These are phyloP conservation scores for Bedellia somnulentella DNA, from an alignment of 2,888 invertebrate species.

Conservation along the genomic window DNA sequence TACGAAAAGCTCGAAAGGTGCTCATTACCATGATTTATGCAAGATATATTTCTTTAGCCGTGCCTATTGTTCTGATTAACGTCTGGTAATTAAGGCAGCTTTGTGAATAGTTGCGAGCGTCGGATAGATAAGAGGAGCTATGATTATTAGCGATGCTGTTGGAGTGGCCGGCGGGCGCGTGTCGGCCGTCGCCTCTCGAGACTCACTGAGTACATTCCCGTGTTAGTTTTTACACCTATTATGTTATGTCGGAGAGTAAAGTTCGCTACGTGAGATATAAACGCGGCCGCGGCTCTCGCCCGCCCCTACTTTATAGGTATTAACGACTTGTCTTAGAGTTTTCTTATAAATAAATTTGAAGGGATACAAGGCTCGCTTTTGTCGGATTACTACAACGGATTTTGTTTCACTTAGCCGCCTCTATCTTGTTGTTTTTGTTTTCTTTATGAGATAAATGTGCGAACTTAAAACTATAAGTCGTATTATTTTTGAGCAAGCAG, in stretches of 20 bases:
- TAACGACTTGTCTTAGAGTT: slow-evolving; percentile 63
- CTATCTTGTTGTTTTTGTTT: slow-evolving; percentile 35
- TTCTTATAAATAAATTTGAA: slow-evolving; percentile 64
- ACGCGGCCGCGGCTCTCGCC: slow-evolving; percentile 60
- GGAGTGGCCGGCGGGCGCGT: slow-evolving; percentile 11
- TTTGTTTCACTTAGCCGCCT: slow-evolving; percentile 60
- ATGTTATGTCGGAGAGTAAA: slow-evolving; percentile 62
- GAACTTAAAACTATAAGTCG: no score
- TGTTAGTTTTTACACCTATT: slow-evolving; percentile 63
- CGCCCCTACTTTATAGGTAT: slow-evolving; percentile 63
- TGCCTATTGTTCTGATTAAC: slow-evolving; percentile 36
- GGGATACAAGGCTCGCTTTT: slow-evolving; percentile 62
- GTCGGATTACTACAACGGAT: slow-evolving; percentile 61
- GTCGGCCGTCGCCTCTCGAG: slow-evolving; percentile 46
- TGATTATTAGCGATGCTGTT: no score
- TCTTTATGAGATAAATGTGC: no score
- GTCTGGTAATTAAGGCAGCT: slow-evolving; percentile 10
- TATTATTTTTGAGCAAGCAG: no score
- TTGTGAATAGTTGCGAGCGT: not conserved
- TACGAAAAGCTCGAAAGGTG: slow-evolving; percentile 57
- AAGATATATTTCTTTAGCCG: slow-evolving; percentile 44
- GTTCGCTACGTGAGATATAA: slow-evolving; percentile 63
- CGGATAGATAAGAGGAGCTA: no score
- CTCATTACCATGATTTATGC: slow-evolving; percentile 60
- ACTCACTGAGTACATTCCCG: slow-evolving; percentile 60